These are phyloP conservation scores for Meganola albula DNA, from an alignment of 2,888 invertebrate species.

Conservation along the genomic window DNA sequence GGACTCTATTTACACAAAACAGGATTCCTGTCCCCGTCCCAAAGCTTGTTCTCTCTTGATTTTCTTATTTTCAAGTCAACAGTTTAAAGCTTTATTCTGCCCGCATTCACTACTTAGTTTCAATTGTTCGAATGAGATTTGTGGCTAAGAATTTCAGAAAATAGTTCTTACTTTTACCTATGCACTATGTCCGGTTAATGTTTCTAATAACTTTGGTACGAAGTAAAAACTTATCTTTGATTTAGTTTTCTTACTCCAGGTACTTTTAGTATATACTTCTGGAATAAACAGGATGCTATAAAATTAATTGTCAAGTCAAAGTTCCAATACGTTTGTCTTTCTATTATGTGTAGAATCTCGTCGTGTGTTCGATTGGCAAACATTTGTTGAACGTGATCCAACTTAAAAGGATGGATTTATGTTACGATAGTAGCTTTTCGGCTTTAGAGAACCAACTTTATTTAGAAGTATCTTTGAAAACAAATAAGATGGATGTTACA, in stretches of 20 bases:
- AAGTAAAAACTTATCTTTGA: too few relatives aligned
- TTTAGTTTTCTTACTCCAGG: too few relatives aligned
- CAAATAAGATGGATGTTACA: conserved; percentile 47
- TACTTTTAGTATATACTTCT: too few relatives aligned
- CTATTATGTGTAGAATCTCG: conserved; percentile 50
- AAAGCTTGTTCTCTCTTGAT: conserved; percentile 26
- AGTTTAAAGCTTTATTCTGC: conserved; percentile 20
- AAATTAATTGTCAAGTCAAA: conserved; percentile 47
- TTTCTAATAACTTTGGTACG: too few relatives aligned
- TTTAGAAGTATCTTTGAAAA: conserved; percentile 49
- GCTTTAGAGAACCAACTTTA: conserved; percentile 47
- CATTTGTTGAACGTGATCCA: conserved; percentile 68
- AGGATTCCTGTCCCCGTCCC: conserved; percentile 26
- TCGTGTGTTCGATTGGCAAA: conserved; percentile 58
- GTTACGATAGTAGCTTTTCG: conserved; percentile 48
- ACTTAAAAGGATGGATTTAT: conserved; percentile 62
- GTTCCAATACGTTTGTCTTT: conserved; percentile 55
- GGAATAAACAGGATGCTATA: too few relatives aligned
- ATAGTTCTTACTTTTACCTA: too few relatives aligned
- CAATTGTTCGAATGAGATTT: conserved; percentile 14
- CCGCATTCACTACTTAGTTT: conserved; percentile 19
- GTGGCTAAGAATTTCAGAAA: too few relatives aligned
- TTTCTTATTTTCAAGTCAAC: conserved; percentile 30
- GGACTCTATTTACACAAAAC: conserved; percentile 33
- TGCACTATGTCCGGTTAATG: too few relatives aligned